Evolutionary conservation across 2,888 invertebrate genomes (phyloP), one percentile per base, ranked within the genome.

Genomic region (Galeruca laticollis): DNA sequence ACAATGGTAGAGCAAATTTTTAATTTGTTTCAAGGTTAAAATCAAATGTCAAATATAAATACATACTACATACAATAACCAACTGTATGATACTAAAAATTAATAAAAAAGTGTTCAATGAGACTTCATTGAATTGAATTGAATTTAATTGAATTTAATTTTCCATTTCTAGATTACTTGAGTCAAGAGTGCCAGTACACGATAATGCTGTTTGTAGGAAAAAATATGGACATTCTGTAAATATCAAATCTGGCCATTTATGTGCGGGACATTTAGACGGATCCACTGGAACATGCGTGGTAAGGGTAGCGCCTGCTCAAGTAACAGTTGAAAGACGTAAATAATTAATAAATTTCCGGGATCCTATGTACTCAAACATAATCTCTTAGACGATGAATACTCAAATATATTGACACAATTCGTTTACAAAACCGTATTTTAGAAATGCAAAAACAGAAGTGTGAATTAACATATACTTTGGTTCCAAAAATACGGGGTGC

Each of bases 231-330:
- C 90, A 89, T 75, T 88, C 90, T 49, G 92, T 93, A 0, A 88
- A 89, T 13, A 91, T 93, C 31, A 87, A 88, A 63, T 88, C 88
- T n/a, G 93, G 94, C 0, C 96, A 96, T 85, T 86, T 97, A 51
- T 97, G 96, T 83, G 96, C 96, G 1, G 96, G 96, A 0, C 93
- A 94, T 77, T 89, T 93, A 8, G 94, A 95, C 82, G 95, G 95
- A 0, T 93, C 94, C 65, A 93, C 92, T 10, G 96, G 96, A 59
- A 95, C 96, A 56, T 96, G 96, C 86, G 95, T 96, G 87, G 96
- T 95, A 87, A 89, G 90, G 87, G 65, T n/a, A n/a, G n/a, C n/a
- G n/a, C n/a, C n/a, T n/a, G n/a, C n/a, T n/a, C n/a, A n/a, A n/a
- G n/a, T n/a, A n/a, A n/a, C n/a, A n/a, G n/a, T n/a, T n/a, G n/a